Base-by-base conservation (phyloP, 1,140 invertebrate genomes). In the Drosophila tropicalis region DNA sequence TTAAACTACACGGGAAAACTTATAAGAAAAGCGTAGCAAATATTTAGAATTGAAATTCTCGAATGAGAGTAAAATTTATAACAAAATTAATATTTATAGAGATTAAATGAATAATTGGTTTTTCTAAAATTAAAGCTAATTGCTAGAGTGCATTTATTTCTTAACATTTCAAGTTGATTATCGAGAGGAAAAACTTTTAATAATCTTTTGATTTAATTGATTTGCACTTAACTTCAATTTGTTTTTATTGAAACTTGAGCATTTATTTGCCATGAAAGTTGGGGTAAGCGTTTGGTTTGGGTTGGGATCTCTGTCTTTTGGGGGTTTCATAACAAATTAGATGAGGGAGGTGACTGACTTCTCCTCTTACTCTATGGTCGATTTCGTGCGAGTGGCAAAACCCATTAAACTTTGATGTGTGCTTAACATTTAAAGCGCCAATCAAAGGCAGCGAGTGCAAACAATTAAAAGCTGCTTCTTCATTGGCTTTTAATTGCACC, bases 401-500 rank as follows among this genome's bases (percentile, higher is more conserved):
- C 71, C 76, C 73, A 84, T 84, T 84, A 84, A 85, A 84, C 78
- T 70, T 78, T 76, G 62, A 74, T 85, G 76, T 81, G 78, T 79
- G 67, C 79, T 68, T 67, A 72, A 68, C 75, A 77, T 85, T 77
- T 72, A 72, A 85, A 73, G 65, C 82, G 75, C 66, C 82, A 86
- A 87, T 87, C 82, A 82, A 79, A 79, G 73, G 72, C 57, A 55
- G 72, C 71, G 75, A 79, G 72, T 67, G 67, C 82, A 87, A 86
- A 86, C 83, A 86, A 86, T 86, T 87, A 86, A 86, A 87, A 87
- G 71, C 79, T 72, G 68, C 70, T 77, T 67, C 67, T 72, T 63
- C 79, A 73, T 83, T 76, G 71, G 69, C 64, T 79, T 86, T 83
- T 87, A 86, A 86, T 86, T 86, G 83, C 83, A 41, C 56, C 72